Base-by-base conservation (phyloP, 2,888 invertebrate genomes). In the Drosophila mimetica region DNA sequence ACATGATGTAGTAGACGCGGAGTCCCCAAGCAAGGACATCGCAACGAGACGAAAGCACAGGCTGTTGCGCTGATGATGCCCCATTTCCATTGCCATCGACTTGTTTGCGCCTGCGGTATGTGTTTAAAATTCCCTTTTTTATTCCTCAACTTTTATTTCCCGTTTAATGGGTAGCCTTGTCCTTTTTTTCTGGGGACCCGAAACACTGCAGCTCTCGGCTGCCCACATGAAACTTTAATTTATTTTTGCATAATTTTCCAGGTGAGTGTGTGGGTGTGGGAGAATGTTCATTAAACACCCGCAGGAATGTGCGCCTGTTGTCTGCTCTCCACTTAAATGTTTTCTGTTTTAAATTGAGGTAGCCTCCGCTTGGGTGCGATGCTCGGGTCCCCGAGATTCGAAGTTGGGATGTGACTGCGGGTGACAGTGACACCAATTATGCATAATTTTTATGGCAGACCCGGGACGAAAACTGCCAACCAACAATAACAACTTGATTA, bases 361-460 rank as follows among this genome's bases (percentile, higher is more conserved):
- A 61, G 44, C 47, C 58, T 30, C 11, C 34, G 39, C 18, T 30
- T 14, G 41, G 64, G 41, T 14, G 22, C 28, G 28, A 22, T 13
- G 44, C 2, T 37, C 13, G 5, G 34, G 3, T 30, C 11, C 14
- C 34, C 2, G 34, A 41, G 14, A 20, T 52, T 52, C 9, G 9
- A 14, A 28, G 44, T 47, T 39, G 39, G 39, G 13, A 25, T 55
- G 50, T 18, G 60, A 41, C 30, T 30, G 61, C 5, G 13, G 20
- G 20, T 63, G 76, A 60, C 70, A 67, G 77, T 77, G 79, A 73
- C 84, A 81, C 70, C 82, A 81, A 86, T 79, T 84, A 79, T 81
- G 84, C 84, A 86, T 84, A 81, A 79, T 84, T 86, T 77, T 70
- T 55, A 51, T 73, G 83, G 69, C 88, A 66, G 64, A 63, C 59